Conservation (phyloP, 2,797 vertebrate species). For the Sebastolobus alascanus region DNA sequence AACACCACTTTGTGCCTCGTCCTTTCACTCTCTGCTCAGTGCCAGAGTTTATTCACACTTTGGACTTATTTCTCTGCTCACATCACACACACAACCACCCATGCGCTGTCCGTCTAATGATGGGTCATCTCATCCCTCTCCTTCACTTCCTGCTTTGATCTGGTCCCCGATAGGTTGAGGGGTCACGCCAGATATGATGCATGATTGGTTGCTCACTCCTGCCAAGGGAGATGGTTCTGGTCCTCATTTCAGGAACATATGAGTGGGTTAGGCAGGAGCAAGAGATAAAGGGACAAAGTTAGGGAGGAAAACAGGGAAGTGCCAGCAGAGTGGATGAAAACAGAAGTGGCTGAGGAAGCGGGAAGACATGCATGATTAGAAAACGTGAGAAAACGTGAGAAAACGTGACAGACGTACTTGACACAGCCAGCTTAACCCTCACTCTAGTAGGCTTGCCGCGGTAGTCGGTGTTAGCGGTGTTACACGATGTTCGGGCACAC, state of each 20-base stretch:
- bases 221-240: conserved; percentile 41
- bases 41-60: conserved; percentile 7
- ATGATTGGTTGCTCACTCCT: conserved; percentile 70
- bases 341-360: conserved; percentile 2
- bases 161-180: conserved; percentile 57
- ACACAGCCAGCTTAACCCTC: background rate
- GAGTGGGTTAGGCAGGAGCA: conserved; percentile 40
- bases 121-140: conserved; percentile 38
- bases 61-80: conserved; percentile 4
- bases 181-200: conserved; percentile 56
- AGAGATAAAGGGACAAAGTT: conserved; percentile 55
- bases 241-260: conserved; percentile 62
- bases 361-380: conserved; percentile 22
- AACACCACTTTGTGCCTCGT: conserved; percentile 21
- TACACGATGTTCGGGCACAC: no score
- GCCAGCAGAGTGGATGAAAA: conserved; percentile 26
- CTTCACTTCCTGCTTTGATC: conserved; percentile 66
- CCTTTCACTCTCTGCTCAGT: background rate
- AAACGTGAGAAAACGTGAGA: conserved; percentile 4
- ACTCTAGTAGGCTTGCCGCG: no score
- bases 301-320: conserved; percentile 40
- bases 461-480: no score
- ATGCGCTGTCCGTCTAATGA: conserved; percentile 53
- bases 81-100: conserved; percentile 22
- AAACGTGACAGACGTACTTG: background rate